Percentiles rank a stretch among this genome's conserved stretches.
phyloP scores from a whole-genome alignment of 2,797 vertebrate genomes.

The Clarias pachynema region DNA sequence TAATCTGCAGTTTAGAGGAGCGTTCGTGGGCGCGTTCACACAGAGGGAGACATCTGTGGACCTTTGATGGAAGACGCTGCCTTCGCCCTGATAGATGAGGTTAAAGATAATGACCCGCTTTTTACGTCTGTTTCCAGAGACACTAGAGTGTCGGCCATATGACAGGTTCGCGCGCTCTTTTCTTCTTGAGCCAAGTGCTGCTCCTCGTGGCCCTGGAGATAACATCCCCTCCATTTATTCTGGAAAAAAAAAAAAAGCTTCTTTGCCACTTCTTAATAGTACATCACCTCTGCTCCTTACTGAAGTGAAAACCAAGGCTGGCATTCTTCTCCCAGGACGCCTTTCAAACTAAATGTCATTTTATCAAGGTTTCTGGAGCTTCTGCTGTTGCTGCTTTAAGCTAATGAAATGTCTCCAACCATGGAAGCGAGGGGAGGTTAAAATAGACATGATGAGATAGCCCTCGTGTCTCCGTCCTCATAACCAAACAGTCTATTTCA shows the following conservation, averaged over 20 bases:
- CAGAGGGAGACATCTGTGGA: slow-evolving; percentile 46
- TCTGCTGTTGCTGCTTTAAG: slow-evolving; percentile 57
- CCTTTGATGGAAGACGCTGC: slow-evolving; percentile 50
- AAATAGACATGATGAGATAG: slow-evolving; percentile 37
- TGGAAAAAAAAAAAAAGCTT: slow-evolving; percentile 6
- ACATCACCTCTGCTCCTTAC: slow-evolving; percentile 14
- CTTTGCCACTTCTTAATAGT: slow-evolving; percentile 30
- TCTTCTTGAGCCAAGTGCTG: slow-evolving; percentile 28
- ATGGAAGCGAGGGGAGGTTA: slow-evolving; percentile 16
- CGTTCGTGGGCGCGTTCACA: slow-evolving; percentile 54
- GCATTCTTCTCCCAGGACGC: slow-evolving; percentile 58
- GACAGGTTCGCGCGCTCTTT: slow-evolving; percentile 1
- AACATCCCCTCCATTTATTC: slow-evolving; percentile 31
- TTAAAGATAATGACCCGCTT: slow-evolving; percentile 77
- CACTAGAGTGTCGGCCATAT: slow-evolving; percentile 15
- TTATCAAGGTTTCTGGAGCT: slow-evolving; percentile 44
- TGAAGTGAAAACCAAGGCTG: slow-evolving; percentile 45
- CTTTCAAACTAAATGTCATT: slow-evolving; percentile 69
- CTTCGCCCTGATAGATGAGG: slow-evolving; percentile 72
- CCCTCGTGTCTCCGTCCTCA: slow-evolving; percentile 59
- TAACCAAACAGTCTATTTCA: slow-evolving; percentile 60
- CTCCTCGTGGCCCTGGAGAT: slow-evolving; percentile 14
- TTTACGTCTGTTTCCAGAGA: slow-evolving; percentile 62
- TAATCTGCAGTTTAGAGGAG: slow-evolving; percentile 62
- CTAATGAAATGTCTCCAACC: slow-evolving; percentile 63